These are phyloP conservation scores for Alosa alosa DNA, from an alignment of 2,113 vertebrate species.

Conservation along the genomic window DNA sequence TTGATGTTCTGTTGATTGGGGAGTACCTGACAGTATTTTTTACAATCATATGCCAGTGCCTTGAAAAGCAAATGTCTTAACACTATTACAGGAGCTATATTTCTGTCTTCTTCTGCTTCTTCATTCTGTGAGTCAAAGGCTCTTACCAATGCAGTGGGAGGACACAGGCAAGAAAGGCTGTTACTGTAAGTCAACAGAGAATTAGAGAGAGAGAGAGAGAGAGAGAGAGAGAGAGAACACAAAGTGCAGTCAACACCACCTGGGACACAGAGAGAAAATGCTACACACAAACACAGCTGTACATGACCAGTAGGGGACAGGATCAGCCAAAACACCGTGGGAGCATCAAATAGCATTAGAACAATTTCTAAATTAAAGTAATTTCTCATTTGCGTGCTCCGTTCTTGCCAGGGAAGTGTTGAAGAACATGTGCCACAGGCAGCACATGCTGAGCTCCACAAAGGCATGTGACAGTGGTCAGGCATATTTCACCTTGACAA, in stretches of 20 bases:
- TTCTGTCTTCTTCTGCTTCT: background rate
- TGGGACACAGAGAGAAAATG: background rate
- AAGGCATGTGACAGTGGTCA: background rate
- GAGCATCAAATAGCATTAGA: background rate
- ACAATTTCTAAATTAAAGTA: background rate
- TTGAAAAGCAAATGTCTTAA: background rate
- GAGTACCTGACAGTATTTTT: background rate
- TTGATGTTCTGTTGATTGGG: constrained; percentile 7
- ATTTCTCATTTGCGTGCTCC: background rate
- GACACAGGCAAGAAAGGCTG: constrained; percentile 20
- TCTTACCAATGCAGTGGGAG: background rate
- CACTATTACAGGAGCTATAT: background rate
- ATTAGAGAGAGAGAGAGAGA: constrained; percentile 2
- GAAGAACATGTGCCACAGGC: background rate
- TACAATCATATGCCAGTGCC: background rate
- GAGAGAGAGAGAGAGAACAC: background rate
- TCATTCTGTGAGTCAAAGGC: background rate
- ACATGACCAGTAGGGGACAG: background rate
- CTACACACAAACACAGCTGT: too few relatives aligned
- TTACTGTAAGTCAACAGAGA: background rate
- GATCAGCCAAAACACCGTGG: background rate
- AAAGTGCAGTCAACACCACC: background rate
- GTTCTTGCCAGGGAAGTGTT: background rate
- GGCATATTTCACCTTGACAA: background rate
- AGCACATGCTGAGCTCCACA: background rate